A percentile compares a stretch with the other conserved stretches of the same genome.
phyloP scores from a whole-genome alignment of 2,888 invertebrate species.

The Rhagium mordax region DNA sequence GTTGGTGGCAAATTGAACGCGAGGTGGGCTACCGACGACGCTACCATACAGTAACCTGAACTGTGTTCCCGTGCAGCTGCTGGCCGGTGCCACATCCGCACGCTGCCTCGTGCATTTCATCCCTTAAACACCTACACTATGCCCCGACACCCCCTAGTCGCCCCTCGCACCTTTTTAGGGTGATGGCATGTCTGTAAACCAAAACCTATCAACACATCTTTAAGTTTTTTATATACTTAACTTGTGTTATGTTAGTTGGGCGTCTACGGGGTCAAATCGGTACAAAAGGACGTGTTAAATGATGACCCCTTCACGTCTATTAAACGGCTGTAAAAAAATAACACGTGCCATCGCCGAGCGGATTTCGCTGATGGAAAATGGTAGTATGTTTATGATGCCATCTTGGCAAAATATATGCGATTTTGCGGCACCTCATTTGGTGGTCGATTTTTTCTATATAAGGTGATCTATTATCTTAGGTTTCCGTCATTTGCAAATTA shows the following conservation, averaged over 20 bases:
- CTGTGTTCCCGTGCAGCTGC: conserved; percentile 55
- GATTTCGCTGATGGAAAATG: background rate
- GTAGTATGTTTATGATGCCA: background rate
- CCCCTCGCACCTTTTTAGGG: conserved; percentile 32
- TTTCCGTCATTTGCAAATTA: too few relatives aligned
- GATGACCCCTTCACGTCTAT: conserved; percentile 45
- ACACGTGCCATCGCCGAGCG: conserved; percentile 35
- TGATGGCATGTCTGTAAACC: conserved; percentile 48
- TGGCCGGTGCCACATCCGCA: conserved; percentile 56
- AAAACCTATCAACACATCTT: conserved; percentile 57
- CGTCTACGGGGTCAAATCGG: conserved; percentile 39
- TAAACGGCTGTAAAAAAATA: conserved; percentile 35
- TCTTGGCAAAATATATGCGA: background rate
- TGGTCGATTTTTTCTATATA: too few relatives aligned
- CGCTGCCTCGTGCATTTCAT: conserved; percentile 51
- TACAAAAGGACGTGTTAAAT: conserved; percentile 39
- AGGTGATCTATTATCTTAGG: background rate
- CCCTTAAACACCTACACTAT: conserved; percentile 52
- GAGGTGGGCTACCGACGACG: background rate
- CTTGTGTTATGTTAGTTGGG: conserved; percentile 32
- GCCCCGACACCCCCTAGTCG: conserved; percentile 41
- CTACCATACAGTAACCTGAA: conserved; percentile 50
- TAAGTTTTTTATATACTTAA: conserved; percentile 47
- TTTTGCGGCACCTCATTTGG: background rate
- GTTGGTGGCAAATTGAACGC: conserved; percentile 9